Conservation (phyloP, 2,113 vertebrate genomes). For the Oreotrochilus melanogaster region DNA sequence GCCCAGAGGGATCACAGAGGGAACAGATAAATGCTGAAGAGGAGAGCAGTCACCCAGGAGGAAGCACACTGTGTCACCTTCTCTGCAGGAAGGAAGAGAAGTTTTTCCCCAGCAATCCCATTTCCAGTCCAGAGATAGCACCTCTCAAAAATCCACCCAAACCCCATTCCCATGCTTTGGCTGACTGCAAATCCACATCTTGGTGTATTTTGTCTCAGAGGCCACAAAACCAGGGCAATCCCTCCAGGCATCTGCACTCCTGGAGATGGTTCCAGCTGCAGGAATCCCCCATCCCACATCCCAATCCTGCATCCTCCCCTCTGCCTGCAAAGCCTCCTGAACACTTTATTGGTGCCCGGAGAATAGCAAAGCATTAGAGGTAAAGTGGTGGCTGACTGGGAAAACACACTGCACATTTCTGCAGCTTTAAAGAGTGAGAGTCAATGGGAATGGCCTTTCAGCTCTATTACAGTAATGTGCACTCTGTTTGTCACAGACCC, state of each 20-base stretch:
- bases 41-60: neutral
- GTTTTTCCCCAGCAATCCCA: neutral
- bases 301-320: neutral
- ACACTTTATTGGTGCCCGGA: neutral
- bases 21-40: fast-evolving
- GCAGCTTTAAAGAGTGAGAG: neutral
- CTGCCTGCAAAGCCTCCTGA: neutral
- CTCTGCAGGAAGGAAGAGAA: neutral
- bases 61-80: fast-evolving
- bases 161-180: neutral
- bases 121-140: neutral
- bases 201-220: neutral
- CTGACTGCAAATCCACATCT: fast-evolving
- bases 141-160: neutral
- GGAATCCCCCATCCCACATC: neutral
- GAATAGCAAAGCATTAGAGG: neutral
- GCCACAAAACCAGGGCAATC: neutral
- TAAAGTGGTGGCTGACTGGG: neutral
- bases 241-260: fast-evolving
- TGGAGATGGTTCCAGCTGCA: neutral
- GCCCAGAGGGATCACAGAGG: neutral
- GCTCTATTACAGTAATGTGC: neutral
- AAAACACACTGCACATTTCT: neutral
- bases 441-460: neutral
- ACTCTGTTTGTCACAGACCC: neutral